Evolutionary conservation across 2,888 invertebrate genomes (phyloP).

Genomic region (Steromphala cineraria): DNA sequence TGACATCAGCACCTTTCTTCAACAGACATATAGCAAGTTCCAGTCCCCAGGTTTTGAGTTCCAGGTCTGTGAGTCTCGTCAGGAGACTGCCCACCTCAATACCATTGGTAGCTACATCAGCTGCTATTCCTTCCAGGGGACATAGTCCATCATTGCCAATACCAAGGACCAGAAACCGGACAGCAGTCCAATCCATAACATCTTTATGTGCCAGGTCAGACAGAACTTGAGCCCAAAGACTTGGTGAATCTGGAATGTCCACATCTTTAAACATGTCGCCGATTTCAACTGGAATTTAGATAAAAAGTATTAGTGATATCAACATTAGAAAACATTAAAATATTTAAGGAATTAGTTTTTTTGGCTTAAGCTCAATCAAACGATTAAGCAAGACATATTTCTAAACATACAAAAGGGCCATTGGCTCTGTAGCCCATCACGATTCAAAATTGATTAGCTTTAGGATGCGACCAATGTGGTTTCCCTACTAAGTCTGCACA

Average conservation of each 20-base stretch:
- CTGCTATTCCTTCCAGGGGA: background rate
- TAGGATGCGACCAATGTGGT: too few relatives aligned
- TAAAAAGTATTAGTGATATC: too few relatives aligned
- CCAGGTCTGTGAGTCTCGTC: background rate
- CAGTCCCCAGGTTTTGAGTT: background rate
- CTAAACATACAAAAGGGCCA: too few relatives aligned
- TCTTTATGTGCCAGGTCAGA: background rate
- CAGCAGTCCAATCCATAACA: background rate
- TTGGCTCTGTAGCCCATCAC: too few relatives aligned
- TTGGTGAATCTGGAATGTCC: background rate
- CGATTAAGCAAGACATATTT: too few relatives aligned
- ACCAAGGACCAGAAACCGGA: background rate
- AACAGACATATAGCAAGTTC: background rate
- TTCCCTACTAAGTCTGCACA: too few relatives aligned
- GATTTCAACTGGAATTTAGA: background rate
- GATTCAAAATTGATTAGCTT: too few relatives aligned
- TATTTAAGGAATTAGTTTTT: too few relatives aligned
- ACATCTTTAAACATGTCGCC: background rate
- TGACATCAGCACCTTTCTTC: background rate
- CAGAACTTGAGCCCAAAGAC: background rate
- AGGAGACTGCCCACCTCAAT: background rate
- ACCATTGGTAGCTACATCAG: background rate
- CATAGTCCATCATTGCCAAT: too few relatives aligned
- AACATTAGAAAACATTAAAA: too few relatives aligned
- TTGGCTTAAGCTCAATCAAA: too few relatives aligned